Percentiles rank a stretch among this genome's conserved stretches.
phyloP scores from a whole-genome alignment of 2,888 invertebrate genomes.

The Apodemia duryi region DNA sequence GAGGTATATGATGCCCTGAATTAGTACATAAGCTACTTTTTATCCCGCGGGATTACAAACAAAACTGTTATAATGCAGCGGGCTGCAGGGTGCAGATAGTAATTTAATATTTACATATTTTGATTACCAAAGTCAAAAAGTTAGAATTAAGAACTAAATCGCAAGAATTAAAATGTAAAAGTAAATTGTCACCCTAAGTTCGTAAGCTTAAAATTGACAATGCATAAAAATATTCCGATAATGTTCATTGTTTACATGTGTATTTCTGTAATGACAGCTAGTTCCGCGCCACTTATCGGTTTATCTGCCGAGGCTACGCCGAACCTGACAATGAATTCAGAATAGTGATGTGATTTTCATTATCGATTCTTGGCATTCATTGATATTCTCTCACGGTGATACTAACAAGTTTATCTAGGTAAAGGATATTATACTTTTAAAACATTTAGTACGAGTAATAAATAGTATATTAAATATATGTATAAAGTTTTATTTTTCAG shows the following conservation, averaged over 20 bases:
- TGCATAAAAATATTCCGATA: constrained; percentile 60
- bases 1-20: no score
- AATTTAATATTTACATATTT: no score
- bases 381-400: constrained; percentile 25
- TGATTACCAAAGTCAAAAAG: no score
- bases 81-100: no score
- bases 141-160: background rate
- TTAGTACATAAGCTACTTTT: no score
- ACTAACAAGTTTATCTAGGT: background rate
- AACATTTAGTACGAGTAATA: no score
- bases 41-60: no score
- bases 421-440: no score
- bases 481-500: no score
- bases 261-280: constrained; percentile 44
- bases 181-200: constrained; percentile 32
- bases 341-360: constrained; percentile 44
- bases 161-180: background rate
- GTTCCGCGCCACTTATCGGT: constrained; percentile 68
- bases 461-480: no score
- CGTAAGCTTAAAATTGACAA: constrained; percentile 42
- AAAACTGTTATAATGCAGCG: no score
- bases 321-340: constrained; percentile 76
- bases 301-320: constrained; percentile 61
- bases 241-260: constrained; percentile 35
- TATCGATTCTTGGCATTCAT: constrained; percentile 26